These are phyloP conservation scores for Ctenomys sociabilis DNA, from an alignment of 2,113 vertebrate species.

Conservation along the genomic window DNA sequence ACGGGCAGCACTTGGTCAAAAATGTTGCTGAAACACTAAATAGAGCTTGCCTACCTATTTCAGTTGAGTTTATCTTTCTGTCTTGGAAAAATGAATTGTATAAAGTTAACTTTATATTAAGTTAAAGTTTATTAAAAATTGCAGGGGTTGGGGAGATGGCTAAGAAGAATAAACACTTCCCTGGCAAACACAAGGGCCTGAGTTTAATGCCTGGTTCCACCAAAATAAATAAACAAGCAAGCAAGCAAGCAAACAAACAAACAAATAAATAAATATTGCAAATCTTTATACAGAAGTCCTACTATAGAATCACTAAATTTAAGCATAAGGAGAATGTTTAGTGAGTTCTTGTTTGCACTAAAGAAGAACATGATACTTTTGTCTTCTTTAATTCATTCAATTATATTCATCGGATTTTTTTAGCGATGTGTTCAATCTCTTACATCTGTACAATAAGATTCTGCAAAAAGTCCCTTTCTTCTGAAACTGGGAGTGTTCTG, in stretches of 20 bases:
- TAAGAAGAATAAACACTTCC: too few relatives aligned
- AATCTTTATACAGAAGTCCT: background rate
- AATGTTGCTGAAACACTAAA: background rate
- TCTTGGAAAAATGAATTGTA: background rate
- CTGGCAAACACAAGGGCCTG: too few relatives aligned
- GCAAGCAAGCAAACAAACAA: too few relatives aligned
- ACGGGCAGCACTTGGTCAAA: background rate
- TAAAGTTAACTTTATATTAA: background rate
- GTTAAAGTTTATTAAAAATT: background rate
- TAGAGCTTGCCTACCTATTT: background rate
- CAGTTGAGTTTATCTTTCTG: background rate
- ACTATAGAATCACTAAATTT: background rate
- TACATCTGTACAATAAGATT: background rate
- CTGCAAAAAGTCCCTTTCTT: background rate
- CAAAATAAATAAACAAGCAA: too few relatives aligned
- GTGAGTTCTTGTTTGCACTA: background rate
- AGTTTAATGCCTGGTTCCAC: too few relatives aligned
- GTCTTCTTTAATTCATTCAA: background rate
- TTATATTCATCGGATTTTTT: background rate
- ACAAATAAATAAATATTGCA: background rate
- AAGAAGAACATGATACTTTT: background rate
- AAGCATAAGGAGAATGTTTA: background rate
- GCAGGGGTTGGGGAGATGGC: too few relatives aligned
- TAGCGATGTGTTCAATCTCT: background rate
- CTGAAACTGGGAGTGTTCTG: background rate